These are phyloP conservation scores for Numenius phaeopus DNA, from an alignment of 2,797 vertebrate genomes.

Conservation along the genomic window DNA sequence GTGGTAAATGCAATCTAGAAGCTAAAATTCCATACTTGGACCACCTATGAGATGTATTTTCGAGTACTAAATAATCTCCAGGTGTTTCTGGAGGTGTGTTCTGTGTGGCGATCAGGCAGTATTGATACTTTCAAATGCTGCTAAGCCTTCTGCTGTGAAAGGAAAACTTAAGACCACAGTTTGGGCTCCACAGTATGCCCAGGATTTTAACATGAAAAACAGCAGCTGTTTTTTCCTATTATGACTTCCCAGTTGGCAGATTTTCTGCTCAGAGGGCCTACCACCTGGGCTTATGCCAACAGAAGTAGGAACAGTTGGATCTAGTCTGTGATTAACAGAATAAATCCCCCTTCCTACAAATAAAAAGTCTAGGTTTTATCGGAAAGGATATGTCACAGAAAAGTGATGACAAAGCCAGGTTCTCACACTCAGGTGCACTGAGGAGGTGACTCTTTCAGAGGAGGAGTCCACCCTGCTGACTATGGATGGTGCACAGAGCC, in stretches of 20 bases:
- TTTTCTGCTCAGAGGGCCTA: neutral
- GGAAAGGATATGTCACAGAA: neutral
- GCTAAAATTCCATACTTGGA: neutral
- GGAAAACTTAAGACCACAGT: neutral
- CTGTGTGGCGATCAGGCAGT: neutral
- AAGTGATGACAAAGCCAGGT: neutral
- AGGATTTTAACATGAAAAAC: slow-evolving; percentile 24
- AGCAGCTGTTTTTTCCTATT: slow-evolving; percentile 35
- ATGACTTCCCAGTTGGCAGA: neutral
- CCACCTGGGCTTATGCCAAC: neutral
- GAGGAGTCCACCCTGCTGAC: neutral
- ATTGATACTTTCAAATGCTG: neutral
- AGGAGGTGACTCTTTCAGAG: neutral
- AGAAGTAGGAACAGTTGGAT: slow-evolving; percentile 12
- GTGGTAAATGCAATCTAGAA: neutral
- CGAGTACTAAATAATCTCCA: neutral
- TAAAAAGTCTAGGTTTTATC: neutral
- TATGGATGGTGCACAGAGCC: accelerated
- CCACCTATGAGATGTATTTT: neutral
- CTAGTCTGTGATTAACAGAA: slow-evolving; percentile 20
- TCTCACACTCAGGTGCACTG: accelerated
- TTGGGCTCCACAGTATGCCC: neutral
- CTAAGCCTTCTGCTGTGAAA: neutral
- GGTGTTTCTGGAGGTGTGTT: neutral
- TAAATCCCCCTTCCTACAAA: neutral